Base-by-base conservation (phyloP, 2,113 vertebrate genomes). In the Indicator maculatus region DNA sequence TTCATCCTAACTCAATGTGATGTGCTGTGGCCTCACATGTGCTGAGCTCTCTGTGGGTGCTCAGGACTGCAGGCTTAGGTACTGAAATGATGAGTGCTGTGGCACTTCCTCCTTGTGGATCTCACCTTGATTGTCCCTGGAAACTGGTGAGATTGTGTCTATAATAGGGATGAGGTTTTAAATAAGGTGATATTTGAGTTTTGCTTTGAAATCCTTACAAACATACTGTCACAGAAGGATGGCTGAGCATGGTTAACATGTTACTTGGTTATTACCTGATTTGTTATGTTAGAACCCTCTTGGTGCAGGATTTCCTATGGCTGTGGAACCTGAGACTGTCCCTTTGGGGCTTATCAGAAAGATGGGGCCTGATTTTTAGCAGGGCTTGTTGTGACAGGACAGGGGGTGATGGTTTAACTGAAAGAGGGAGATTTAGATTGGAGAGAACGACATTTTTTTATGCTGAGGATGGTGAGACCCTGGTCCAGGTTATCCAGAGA, bases 1-100 rank as follows among this genome's bases (percentile, higher is more conserved):
- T 11, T 8, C 7, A 31, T 7, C 65, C 28, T 5, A 24, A 2
- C 63, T 5, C 13, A 52, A 12, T 52, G 50, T 52, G 50, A 52
- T 23, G 0, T 2, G 11, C 36, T 16, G 30, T 7, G 59, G 36
- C 11, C 23, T 38, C 28, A 6, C 3, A 8, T 3, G 19, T 14
- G 60, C 33, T 11, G 1, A 3, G 65, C 78, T n/a, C 56, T 17
- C 36, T 3, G 12, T 4, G 24, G 47, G 53, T 31, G 18, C 7
- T 20, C 44, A 4, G 38, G 18, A 5, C 0, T 8, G 28, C 9
- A 8, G 26, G 45, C 56, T 74, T 53, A 30, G 66, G 44, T 9
- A 14, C 64, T 5, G 26, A 52, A 59, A 23, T 4, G 16, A 8
- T 3, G 12, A 11, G 45, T 11, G 21, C 39, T 26, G 55, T 4